A percentile compares a stretch with the other conserved stretches of the same genome.
These are phyloP conservation scores for Polydrusus pterygomalis DNA, from an alignment of 2,888 invertebrate species.

Conservation along the genomic window DNA sequence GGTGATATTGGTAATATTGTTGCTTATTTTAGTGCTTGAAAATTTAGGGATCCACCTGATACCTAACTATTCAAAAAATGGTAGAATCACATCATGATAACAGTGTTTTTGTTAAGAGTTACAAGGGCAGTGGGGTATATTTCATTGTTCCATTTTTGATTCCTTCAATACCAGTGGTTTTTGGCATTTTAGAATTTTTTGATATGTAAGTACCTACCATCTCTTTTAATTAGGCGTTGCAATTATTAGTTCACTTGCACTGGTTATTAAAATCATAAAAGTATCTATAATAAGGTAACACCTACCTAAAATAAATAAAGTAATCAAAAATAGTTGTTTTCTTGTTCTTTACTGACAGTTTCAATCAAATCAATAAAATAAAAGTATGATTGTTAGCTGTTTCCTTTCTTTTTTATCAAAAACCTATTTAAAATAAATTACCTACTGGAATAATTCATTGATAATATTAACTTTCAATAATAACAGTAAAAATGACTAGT, in stretches of 20 bases:
- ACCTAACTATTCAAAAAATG: constrained; percentile 11
- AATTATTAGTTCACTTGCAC: too few species aligned
- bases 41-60: neutral
- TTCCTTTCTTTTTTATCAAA: too few species aligned
- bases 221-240: too few species aligned
- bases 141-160: constrained; percentile 32
- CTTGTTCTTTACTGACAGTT: too few species aligned
- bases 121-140: constrained; percentile 18
- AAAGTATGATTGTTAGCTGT: too few species aligned
- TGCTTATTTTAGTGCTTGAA: constrained; percentile 10
- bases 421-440: too few species aligned
- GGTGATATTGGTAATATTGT: too few species aligned
- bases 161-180: constrained; percentile 44
- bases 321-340: too few species aligned
- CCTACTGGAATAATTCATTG: too few species aligned
- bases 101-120: constrained; percentile 23
- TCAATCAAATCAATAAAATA: too few species aligned
- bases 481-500: neutral
- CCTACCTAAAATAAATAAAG: too few species aligned
- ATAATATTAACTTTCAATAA: neutral
- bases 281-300: too few species aligned
- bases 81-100: constrained; percentile 16
- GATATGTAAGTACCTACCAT: constrained; percentile 43
- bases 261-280: neutral
- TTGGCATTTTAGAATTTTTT: constrained; percentile 41